Base-by-base conservation (phyloP, 2,797 vertebrate species). In the Lagocephalus sceleratus region DNA sequence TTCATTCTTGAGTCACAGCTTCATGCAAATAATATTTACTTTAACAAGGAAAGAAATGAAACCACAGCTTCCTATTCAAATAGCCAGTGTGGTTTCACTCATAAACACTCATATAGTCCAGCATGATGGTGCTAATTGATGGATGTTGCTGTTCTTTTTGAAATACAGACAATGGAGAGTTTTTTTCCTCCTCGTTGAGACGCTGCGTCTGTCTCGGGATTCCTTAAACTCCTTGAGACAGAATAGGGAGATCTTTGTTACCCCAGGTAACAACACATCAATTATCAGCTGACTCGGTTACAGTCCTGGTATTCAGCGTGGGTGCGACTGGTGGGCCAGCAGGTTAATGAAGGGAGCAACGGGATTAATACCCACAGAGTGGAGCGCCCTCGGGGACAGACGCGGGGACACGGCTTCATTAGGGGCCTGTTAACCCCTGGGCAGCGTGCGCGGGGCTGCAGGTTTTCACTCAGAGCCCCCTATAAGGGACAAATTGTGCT, bases 341-440 rank as follows among this genome's bases (percentile, higher is more conserved):
- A 89, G 88, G 89, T 90, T 91, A 91, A 91, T 90, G 83, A 90
- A 88, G 83, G 67, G 75, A 84, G 68, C 76, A 84, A 79, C 61
- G 44, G 85, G 87, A 88, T 91, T 90, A 90, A 84, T 83, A 79
- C 81, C 85, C 76, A 39, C 69, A 78, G 85, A 87, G 79, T 52
- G 64, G 29, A 47, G 54, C 11, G 60, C 81, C 87, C 85, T 77
- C 43, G 43, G 85, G 82, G 73, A 77, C 63, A 42, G 47, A 47
- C 66, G 63, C 68, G 51, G 56, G 57, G 77, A 67, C 55, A 63
- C 82, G 66, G 76, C 68, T 32, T 87, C 85, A 89, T 87, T 87
- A 88, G 71, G 74, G 73, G 57, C 56, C 70, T 50, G 54, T 76
- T 79, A 76, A 74, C 86, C 82, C 51, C 9, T 35, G 67, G 73